Evolutionary conservation across 2,113 vertebrate genomes (phyloP).

Genomic region (Sciurus niger): DNA sequence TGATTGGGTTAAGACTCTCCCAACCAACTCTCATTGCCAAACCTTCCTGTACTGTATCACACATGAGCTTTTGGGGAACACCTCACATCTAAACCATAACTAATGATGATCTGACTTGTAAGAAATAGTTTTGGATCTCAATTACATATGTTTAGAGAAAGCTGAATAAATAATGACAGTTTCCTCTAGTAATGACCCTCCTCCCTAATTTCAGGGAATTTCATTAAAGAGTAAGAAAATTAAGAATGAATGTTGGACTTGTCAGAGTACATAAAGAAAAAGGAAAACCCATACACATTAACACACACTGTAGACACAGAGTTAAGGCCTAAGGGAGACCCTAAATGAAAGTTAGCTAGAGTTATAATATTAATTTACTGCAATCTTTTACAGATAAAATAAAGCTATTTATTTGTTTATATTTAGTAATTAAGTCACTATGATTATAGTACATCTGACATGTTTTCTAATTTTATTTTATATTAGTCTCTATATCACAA

Average conservation of each 20-base stretch:
- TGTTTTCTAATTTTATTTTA: background rate
- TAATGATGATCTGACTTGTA: background rate
- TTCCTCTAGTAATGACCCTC: background rate
- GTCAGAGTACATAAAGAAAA: background rate
- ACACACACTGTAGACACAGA: background rate
- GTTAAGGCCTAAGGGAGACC: background rate
- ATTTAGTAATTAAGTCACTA: background rate
- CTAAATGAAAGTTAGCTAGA: background rate
- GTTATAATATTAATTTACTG: background rate
- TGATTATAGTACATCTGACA: background rate
- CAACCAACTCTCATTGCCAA: too few species aligned
- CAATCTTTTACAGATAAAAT: background rate
- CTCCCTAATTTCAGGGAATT: background rate
- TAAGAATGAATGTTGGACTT: background rate
- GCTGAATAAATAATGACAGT: background rate
- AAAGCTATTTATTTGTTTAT: background rate
- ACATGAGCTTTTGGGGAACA: too few species aligned
- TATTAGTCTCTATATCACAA: background rate
- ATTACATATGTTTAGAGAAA: conserved; percentile 14
- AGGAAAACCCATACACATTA: background rate
- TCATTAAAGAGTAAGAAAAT: conserved; percentile 8
- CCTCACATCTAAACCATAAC: too few species aligned
- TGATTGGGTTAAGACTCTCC: too few species aligned
- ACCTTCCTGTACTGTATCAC: too few species aligned
- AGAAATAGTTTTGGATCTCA: background rate